Conservation (phyloP, 2,888 invertebrate species). For the Leptogaster cylindrica region DNA sequence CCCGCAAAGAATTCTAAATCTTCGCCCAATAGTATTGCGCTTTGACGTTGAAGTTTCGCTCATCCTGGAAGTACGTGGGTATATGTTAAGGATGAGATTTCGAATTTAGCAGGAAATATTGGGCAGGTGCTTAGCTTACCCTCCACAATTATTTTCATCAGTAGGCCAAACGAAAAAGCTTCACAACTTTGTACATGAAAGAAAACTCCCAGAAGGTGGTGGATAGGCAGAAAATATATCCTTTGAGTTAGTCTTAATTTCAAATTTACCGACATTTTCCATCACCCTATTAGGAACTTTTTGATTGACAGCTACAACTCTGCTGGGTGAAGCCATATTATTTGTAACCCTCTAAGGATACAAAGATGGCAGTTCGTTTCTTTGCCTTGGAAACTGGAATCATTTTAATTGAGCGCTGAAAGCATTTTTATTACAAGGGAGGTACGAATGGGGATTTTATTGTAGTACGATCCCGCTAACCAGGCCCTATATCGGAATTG, state of each 20-base stretch:
- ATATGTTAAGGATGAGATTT: no score
- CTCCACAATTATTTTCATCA: slow-evolving; percentile 9
- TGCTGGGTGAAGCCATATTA: slow-evolving; percentile 22
- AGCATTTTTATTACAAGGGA: no score
- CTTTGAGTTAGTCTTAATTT: slow-evolving; percentile 10
- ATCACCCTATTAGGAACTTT: slow-evolving; percentile 36
- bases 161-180: neutral
- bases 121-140: slow-evolving; percentile 16
- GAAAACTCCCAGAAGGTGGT: neutral
- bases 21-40: slow-evolving; percentile 7
- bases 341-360: slow-evolving; percentile 12
- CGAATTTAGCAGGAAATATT: neutral
- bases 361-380: slow-evolving; percentile 16
- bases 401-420: no score
- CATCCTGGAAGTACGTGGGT: slow-evolving; percentile 9
- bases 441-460: no score
- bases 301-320: slow-evolving; percentile 39
- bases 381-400: no score
- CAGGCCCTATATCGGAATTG: no score
- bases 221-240: no score
- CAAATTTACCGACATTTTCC: slow-evolving; percentile 30
- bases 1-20: slow-evolving; percentile 4
- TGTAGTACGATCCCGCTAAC: no score
- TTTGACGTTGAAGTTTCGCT: neutral
- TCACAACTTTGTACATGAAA: neutral